A percentile compares a stretch with the other conserved stretches of the same genome.
These are phyloP conservation scores for Microtus obscurus DNA, from an alignment of 2,797 vertebrate species.

Conservation along the genomic window DNA sequence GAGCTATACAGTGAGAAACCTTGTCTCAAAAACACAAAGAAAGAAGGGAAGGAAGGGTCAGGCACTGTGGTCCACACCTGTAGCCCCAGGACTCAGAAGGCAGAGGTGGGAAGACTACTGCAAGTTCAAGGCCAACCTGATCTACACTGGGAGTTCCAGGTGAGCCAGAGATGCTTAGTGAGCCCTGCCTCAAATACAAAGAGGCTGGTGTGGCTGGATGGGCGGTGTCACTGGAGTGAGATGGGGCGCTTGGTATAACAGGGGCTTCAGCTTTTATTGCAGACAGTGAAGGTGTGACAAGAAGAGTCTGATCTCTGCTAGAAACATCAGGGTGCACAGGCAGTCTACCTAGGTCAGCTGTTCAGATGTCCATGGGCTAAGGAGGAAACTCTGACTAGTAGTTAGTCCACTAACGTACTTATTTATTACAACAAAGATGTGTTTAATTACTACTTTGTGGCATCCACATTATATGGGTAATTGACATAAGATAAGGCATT, in stretches of 20 bases:
- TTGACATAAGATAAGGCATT: constrained; percentile 28
- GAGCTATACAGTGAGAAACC: background rate
- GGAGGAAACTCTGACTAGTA: background rate
- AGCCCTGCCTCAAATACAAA: background rate
- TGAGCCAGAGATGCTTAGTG: background rate
- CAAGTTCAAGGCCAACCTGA: background rate
- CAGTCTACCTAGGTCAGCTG: background rate
- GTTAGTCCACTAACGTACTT: constrained; percentile 20
- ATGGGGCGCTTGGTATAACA: background rate
- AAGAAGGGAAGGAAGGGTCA: background rate
- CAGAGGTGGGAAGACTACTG: background rate
- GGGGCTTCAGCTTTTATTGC: background rate
- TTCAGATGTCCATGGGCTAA: background rate
- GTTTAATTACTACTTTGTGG: constrained; percentile 38
- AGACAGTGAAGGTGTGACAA: background rate
- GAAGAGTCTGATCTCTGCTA: background rate
- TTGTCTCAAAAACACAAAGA: background rate
- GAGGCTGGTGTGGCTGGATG: background rate
- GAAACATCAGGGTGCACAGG: background rate
- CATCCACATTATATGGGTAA: background rate
- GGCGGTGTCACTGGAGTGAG: background rate
- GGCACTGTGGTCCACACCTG: background rate
- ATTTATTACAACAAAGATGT: constrained; percentile 55
- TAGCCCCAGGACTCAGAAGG: background rate
- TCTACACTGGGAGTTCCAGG: background rate